phyloP scores from a whole-genome alignment of 1,140 invertebrate genomes.

The Drosophila nigromelanica region DNA sequence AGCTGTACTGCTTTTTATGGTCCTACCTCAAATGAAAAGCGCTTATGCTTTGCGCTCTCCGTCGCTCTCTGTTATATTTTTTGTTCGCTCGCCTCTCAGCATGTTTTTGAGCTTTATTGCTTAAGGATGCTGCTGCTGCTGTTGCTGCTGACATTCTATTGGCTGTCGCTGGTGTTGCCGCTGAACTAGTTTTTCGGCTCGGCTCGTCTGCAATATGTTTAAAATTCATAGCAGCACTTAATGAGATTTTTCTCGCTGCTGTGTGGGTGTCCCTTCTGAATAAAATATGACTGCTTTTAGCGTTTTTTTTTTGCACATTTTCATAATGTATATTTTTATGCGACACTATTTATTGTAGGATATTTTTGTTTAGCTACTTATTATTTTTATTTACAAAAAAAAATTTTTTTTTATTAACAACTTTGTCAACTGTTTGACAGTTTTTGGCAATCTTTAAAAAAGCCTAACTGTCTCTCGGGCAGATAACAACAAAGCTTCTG shows the following conservation, averaged over 20 bases:
- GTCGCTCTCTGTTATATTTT: neutral
- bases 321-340: slow-evolving; percentile 46
- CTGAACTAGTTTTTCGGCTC: slow-evolving; percentile 54
- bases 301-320: slow-evolving; percentile 55
- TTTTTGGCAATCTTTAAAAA: slow-evolving; percentile 24
- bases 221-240: slow-evolving; percentile 78
- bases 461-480: slow-evolving; percentile 2
- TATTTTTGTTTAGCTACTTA: slow-evolving; percentile 2
- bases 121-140: slow-evolving; percentile 49
- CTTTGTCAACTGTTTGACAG: slow-evolving; percentile 14
- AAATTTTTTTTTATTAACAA: too few relatives aligned
- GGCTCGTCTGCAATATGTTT: slow-evolving; percentile 70
- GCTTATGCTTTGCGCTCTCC: slow-evolving; percentile 36
- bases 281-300: slow-evolving; percentile 74
- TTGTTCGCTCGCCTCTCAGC: neutral
- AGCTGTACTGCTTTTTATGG: slow-evolving; percentile 45
- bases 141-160: slow-evolving; percentile 63
- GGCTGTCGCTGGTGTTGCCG: slow-evolving; percentile 59
- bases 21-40: slow-evolving; percentile 68
- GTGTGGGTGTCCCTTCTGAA: slow-evolving; percentile 48
- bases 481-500: slow-evolving; percentile 37
- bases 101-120: slow-evolving; percentile 25
- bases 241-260: slow-evolving; percentile 71
- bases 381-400: slow-evolving; percentile 3
- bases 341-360: too few relatives aligned